A percentile compares a stretch with the other conserved stretches of the same genome.
These are phyloP conservation scores for Pseudolycoriella hygida DNA, from an alignment of 2,888 invertebrate genomes.

Conservation along the genomic window DNA sequence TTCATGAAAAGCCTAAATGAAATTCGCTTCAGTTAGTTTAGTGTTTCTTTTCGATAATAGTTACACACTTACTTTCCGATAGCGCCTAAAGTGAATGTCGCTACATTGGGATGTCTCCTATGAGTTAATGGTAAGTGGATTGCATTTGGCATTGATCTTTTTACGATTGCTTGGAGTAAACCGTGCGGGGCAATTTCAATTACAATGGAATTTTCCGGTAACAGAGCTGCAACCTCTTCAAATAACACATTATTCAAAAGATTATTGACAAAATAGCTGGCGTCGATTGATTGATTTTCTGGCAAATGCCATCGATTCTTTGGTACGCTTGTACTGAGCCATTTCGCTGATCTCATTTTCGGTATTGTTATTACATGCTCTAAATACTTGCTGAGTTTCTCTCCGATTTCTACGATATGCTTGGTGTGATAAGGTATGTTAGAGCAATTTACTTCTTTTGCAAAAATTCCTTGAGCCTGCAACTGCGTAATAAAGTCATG, in stretches of 20 bases:
- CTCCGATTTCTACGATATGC: constrained; percentile 53
- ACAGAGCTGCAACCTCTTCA: constrained; percentile 40
- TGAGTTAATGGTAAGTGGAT: constrained; percentile 41
- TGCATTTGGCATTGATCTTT: constrained; percentile 36
- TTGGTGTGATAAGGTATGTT: constrained; percentile 82
- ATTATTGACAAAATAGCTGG: constrained; percentile 81
- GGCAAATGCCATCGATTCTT: constrained; percentile 48
- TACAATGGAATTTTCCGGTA: constrained; percentile 44
- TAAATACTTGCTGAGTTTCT: constrained; percentile 43
- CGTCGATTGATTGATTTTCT: constrained; percentile 43
- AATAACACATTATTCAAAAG: constrained; percentile 40
- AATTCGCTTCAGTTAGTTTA: background rate
- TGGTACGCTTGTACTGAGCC: constrained; percentile 76
- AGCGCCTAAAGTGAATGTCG: constrained; percentile 23
- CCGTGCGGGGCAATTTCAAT: constrained; percentile 56
- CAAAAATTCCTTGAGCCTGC: constrained; percentile 55
- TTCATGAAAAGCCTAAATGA: constrained; percentile 51
- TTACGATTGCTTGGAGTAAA: constrained; percentile 46
- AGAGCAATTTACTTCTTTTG: constrained; percentile 65
- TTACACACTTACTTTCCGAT: constrained; percentile 30
- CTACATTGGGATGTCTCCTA: constrained; percentile 32
- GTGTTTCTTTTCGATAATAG: background rate
- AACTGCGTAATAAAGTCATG: constrained; percentile 29
- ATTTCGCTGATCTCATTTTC: constrained; percentile 49
- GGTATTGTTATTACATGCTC: constrained; percentile 44